phyloP scores from a whole-genome alignment of 2,888 invertebrate genomes.

The Aleiodes leptofemur region DNA sequence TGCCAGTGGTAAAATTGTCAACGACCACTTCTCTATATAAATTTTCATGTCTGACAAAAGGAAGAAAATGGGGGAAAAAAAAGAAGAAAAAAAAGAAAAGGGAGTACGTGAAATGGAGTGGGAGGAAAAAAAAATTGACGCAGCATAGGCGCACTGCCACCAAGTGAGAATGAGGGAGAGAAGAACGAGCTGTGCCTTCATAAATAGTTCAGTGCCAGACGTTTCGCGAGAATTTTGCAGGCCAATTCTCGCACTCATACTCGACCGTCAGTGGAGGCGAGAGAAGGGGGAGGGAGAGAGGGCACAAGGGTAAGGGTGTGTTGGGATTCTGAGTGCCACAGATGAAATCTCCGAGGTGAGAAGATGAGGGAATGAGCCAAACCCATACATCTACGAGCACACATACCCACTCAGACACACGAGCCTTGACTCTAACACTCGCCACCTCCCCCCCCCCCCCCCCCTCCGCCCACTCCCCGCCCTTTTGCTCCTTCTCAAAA shows the following conservation, averaged over 20 bases:
- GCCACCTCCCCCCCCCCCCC: neutral
- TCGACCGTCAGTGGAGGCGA: constrained; percentile 14
- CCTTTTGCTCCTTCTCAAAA: constrained; percentile 4
- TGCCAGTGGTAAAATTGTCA: constrained; percentile 27
- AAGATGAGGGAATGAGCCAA: constrained; percentile 31
- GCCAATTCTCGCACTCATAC: constrained; percentile 63
- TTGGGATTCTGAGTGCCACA: constrained; percentile 18
- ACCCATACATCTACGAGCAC: constrained; percentile 1
- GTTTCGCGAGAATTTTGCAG: constrained; percentile 64
- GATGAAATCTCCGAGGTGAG: constrained; percentile 40
- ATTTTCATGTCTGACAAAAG: constrained; percentile 38
- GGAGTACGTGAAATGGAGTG: constrained; percentile 27
- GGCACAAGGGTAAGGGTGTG: neutral
- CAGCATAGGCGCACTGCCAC: constrained; percentile 28
- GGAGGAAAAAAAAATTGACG: constrained; percentile 37
- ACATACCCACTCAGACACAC: constrained; percentile 8
- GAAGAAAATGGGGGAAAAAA: constrained; percentile 39
- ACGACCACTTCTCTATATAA: constrained; percentile 31
- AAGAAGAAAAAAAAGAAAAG: constrained; percentile 38
- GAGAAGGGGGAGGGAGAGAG: too few relatives aligned
- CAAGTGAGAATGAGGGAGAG: constrained; percentile 19
- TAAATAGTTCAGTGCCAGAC: constrained; percentile 70
- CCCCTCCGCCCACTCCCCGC: neutral
- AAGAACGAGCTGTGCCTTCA: constrained; percentile 59
- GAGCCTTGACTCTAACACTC: neutral